Base-by-base conservation (phyloP, 2,113 vertebrate genomes). In the Phasianus colchicus region DNA sequence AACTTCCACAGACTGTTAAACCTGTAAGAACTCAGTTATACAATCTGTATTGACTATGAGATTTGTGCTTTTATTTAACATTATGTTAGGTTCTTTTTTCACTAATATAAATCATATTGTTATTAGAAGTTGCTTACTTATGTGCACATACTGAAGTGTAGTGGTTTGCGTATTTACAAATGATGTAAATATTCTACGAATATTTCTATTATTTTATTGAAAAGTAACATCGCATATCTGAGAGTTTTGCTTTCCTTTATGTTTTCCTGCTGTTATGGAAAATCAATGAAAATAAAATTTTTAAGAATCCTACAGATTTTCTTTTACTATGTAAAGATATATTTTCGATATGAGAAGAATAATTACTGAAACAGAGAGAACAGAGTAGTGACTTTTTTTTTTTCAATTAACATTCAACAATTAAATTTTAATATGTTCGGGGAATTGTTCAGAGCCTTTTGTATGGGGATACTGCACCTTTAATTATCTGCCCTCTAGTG, bases 341-440 rank as follows among this genome's bases (percentile, higher is more conserved):
- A 70, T 90, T 81, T 97, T 97, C 96, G 76, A 96, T 96, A 93
- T 96, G 66, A 96, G 95, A 96, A 97, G 92, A 97, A 97, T 98
- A 97, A 98, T 98, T 98, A 97, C 97, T 98, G 97, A 95, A 97
- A 96, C 47, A 86, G 90, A 95, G 83, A 90, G 96, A 97, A 96
- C 91, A 97, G 52, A 54, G 96, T 96, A 97, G 94, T 42, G 74
- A 96, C 91, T 98, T 96, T 96, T 96, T 96, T 96, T 98, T 98
- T 98, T 98, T 98, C 97, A 98, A 98, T 98, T 98, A 98, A 98
- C 97, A 98, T 98, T 97, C 97, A 98, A 98, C 97, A 98, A 98
- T 98, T 98, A 98, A 98, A 97, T 98, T 98, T 98, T 98, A 98
- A 98, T 98, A 98, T 96, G 97, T 97, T 98, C 97, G 97, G 98